Evolutionary conservation across 2,888 invertebrate species (phyloP).

Genomic region (Orchesellides sinensis): DNA sequence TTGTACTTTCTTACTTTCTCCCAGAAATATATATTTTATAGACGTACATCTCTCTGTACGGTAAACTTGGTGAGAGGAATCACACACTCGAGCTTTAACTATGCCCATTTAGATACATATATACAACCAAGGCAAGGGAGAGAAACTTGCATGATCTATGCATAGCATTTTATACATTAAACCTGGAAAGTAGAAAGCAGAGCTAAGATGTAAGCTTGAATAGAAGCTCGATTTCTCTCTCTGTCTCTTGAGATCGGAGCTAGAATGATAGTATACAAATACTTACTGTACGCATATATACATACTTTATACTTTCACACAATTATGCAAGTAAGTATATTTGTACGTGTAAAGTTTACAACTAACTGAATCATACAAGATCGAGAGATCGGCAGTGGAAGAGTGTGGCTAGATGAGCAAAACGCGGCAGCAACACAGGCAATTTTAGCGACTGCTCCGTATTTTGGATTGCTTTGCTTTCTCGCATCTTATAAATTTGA

Average conservation of each 20-base stretch:
- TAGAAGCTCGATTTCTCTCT: constrained; percentile 30
- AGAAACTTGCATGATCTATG: not conserved
- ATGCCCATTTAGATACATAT: not conserved
- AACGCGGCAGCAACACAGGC: not conserved
- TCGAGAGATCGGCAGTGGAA: not conserved
- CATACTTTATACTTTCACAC: too few species aligned
- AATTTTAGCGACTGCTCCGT: not conserved
- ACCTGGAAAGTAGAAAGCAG: constrained; percentile 11
- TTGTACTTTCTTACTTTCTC: constrained; percentile 47
- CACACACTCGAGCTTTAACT: constrained; percentile 13
- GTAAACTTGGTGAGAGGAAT: constrained; percentile 14
- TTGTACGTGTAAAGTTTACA: too few species aligned
- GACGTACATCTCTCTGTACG: not conserved
- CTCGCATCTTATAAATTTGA: too few species aligned
- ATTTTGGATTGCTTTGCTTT: constrained; percentile 4
- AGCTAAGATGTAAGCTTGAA: constrained; percentile 14
- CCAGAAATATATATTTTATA: constrained; percentile 12
- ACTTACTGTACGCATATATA: too few species aligned
- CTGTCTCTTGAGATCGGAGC: constrained; percentile 25
- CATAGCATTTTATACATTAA: not conserved
- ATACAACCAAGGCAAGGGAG: not conserved
- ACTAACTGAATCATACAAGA: not conserved
- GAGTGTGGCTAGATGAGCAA: not conserved
- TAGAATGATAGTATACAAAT: too few species aligned
- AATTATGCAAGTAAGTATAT: constrained; percentile 7